These are phyloP conservation scores for Habrosyne pyritoides DNA, from an alignment of 2,888 invertebrate species.

Conservation along the genomic window DNA sequence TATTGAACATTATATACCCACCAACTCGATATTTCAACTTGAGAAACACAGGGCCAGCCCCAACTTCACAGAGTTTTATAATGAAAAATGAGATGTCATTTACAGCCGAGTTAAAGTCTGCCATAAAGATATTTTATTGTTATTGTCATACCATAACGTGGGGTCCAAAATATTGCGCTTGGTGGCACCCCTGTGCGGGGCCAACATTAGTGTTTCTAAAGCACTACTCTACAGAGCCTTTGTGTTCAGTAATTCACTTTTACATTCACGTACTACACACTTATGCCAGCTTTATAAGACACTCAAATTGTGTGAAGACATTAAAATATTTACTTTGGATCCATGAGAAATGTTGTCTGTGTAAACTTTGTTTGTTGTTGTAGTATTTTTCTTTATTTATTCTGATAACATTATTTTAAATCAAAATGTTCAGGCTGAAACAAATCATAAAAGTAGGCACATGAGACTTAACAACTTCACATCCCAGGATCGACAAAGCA, in stretches of 20 bases:
- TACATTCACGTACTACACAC: background rate
- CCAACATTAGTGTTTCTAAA: constrained; percentile 2
- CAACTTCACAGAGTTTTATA: background rate
- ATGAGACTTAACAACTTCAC: too few species aligned
- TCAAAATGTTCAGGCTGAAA: too few species aligned
- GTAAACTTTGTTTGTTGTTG: too few species aligned
- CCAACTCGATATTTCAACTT: background rate
- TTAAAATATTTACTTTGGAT: background rate
- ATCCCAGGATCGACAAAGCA: too few species aligned
- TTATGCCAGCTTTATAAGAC: background rate
- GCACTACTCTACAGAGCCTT: background rate
- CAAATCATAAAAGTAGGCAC: too few species aligned
- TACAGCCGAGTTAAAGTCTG: background rate
- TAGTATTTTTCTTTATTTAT: too few species aligned
- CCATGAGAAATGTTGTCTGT: too few species aligned
- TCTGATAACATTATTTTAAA: too few species aligned
- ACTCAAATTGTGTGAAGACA: background rate
- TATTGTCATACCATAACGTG: background rate
- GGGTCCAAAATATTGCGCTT: background rate
- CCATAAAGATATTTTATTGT: constrained; percentile 2
- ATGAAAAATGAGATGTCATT: constrained; percentile 1
- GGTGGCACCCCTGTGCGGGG: background rate
- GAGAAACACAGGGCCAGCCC: too few species aligned
- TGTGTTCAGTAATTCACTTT: background rate
- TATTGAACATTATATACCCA: too few species aligned